These are phyloP conservation scores for Botia kubotai DNA, from an alignment of 2,797 vertebrate species.

Conservation along the genomic window DNA sequence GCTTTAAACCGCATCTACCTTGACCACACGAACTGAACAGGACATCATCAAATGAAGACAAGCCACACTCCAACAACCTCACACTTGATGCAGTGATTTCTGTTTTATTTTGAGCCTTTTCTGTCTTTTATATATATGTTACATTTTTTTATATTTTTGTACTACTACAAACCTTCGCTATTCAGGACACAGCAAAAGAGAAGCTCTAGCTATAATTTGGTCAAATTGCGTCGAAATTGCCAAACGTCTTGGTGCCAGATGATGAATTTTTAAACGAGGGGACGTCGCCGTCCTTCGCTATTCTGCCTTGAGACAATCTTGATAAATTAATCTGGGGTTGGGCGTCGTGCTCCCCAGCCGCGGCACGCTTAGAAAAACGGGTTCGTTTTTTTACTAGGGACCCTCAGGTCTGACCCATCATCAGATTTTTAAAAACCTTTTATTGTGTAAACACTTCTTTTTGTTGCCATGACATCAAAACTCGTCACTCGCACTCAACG, in stretches of 20 bases:
- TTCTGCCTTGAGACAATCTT: constrained; percentile 82
- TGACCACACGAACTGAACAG: constrained; percentile 73
- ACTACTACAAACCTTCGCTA: constrained; percentile 58
- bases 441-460: constrained; percentile 13
- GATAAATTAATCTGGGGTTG: constrained; percentile 57
- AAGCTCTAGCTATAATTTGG: constrained; percentile 56
- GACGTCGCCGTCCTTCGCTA: constrained; percentile 58
- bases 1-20: constrained; percentile 85
- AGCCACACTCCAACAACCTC: constrained; percentile 75
- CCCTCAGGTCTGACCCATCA: constrained; percentile 60
- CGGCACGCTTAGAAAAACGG: constrained; percentile 57
- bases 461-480: constrained; percentile 31
- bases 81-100: constrained; percentile 63
- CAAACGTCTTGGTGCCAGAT: constrained; percentile 74
- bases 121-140: constrained; percentile 70
- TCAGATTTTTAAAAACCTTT: constrained; percentile 45
- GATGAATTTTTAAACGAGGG: constrained; percentile 48
- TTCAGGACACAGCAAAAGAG: constrained; percentile 59
- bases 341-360: constrained; percentile 45
- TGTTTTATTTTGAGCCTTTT: constrained; percentile 59
- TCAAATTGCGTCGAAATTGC: constrained; percentile 60
- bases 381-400: constrained; percentile 57
- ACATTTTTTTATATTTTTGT: constrained; percentile 73
- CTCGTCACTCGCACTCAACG: constrained; percentile 24
- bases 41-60: constrained; percentile 75